Conservation (phyloP, 1,140 invertebrate species). For the Propsilocerus akamusi region DNA sequence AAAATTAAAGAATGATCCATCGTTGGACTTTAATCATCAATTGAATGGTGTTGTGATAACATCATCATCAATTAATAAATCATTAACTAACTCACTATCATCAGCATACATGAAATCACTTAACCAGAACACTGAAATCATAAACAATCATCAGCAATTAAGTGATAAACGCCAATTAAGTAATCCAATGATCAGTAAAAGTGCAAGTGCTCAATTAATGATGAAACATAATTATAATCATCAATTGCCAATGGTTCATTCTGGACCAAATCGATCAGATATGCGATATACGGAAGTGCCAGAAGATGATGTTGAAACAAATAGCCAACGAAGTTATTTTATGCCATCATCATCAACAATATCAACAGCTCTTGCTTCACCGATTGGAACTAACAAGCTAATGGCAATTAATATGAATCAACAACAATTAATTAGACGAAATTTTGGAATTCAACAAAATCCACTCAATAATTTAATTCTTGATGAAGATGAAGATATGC, state of each 20-base stretch:
- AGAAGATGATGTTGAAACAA: background rate
- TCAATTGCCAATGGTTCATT: too few species aligned
- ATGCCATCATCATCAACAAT: background rate
- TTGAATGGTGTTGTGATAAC: conserved; percentile 2
- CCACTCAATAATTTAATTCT: background rate
- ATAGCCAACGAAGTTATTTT: background rate
- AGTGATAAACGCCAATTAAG: background rate
- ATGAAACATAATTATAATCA: background rate
- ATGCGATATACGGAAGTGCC: background rate
- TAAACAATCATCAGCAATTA: background rate
- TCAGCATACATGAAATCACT: too few species aligned
- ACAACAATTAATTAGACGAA: background rate
- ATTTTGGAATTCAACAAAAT: conserved; percentile 1
- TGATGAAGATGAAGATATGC: background rate
- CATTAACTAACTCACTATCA: conserved; percentile 1
- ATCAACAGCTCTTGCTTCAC: background rate
- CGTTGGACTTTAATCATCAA: too few species aligned
- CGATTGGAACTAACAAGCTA: background rate
- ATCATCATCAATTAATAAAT: background rate
- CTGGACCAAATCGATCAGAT: background rate
- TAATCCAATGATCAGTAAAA: background rate
- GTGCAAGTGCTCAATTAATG: background rate
- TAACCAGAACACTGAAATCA: too few species aligned
- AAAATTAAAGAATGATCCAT: too few species aligned
- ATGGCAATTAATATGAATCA: background rate